These are phyloP conservation scores for Drosophila sp. DNA, from an alignment of 1,140 invertebrate genomes.

Conservation along the genomic window DNA sequence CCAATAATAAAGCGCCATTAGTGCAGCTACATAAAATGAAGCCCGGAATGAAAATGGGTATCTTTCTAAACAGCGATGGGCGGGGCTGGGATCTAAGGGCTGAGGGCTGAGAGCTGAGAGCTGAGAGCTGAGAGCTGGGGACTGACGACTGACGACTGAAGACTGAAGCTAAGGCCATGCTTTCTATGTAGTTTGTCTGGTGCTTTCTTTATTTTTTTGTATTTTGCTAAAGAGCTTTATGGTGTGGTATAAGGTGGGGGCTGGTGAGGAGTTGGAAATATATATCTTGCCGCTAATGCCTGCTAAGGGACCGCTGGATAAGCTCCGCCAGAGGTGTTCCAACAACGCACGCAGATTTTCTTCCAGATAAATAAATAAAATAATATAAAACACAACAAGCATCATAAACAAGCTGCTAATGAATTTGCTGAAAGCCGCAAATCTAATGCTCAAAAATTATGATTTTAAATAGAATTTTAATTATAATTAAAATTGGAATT, in stretches of 20 bases:
- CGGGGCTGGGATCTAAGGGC: too few species aligned
- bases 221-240: not conserved
- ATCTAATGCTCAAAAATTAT: slow-evolving; percentile 11
- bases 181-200: not conserved
- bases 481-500: too few species aligned
- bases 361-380: not conserved
- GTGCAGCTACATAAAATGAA: slow-evolving; percentile 78
- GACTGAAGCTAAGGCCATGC: not conserved
- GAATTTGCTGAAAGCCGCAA: slow-evolving; percentile 8
- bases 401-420: slow-evolving; percentile 14
- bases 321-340: slow-evolving; percentile 19
- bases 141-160: too few species aligned
- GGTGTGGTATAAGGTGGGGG: not conserved
- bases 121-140: too few species aligned
- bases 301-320: slow-evolving; percentile 21
- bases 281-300: not conserved
- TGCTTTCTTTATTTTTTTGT: not conserved
- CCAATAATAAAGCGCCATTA: slow-evolving; percentile 82
- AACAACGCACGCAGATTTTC: slow-evolving; percentile 21
- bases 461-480: not conserved
- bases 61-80: slow-evolving; percentile 1
- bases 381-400: slow-evolving; percentile 22
- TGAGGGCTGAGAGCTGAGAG: too few species aligned
- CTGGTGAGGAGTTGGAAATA: too few species aligned
- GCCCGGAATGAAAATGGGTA: slow-evolving; percentile 24